Evolutionary conservation across 2,888 invertebrate genomes (phyloP).

Genomic region (Stegophylla sp.): DNA sequence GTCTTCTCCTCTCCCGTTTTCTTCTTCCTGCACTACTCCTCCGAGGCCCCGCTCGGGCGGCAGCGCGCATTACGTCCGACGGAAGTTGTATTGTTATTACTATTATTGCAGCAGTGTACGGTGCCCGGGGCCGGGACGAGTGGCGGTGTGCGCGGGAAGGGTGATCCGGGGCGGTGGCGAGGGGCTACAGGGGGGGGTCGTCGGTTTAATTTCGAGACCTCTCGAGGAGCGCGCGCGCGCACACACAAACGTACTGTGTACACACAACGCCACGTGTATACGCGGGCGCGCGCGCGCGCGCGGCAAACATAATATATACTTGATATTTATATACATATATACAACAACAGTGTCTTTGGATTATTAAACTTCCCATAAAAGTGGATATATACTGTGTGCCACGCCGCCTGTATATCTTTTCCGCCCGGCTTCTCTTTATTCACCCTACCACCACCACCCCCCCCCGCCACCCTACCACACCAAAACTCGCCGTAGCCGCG

Average conservation of each 20-base stretch:
- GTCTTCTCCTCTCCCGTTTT: no score
- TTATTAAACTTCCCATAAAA: slow-evolving; percentile 55
- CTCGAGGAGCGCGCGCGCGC: not conserved
- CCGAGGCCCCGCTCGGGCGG: not conserved
- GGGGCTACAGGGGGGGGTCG: not conserved
- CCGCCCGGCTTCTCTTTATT: slow-evolving; percentile 35
- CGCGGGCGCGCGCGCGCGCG: not conserved
- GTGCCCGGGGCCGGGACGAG: not conserved
- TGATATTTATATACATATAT: no score
- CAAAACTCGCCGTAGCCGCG: no score
- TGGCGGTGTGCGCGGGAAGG: not conserved
- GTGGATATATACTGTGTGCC: not conserved
- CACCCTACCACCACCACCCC: no score
- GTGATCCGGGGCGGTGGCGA: not conserved
- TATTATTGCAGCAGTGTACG: no score
- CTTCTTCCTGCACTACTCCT: no score
- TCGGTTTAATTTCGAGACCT: slow-evolving; percentile 47
- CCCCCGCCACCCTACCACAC: not conserved
- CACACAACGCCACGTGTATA: not conserved
- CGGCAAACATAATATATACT: not conserved
- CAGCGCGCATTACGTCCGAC: not conserved
- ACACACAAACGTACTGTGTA: not conserved
- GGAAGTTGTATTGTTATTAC: not conserved
- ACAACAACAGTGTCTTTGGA: slow-evolving; percentile 38
- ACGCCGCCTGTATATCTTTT: slow-evolving; percentile 12